phyloP scores from a whole-genome alignment of 1,140 invertebrate genomes.

The Tachypleus tridentatus region DNA sequence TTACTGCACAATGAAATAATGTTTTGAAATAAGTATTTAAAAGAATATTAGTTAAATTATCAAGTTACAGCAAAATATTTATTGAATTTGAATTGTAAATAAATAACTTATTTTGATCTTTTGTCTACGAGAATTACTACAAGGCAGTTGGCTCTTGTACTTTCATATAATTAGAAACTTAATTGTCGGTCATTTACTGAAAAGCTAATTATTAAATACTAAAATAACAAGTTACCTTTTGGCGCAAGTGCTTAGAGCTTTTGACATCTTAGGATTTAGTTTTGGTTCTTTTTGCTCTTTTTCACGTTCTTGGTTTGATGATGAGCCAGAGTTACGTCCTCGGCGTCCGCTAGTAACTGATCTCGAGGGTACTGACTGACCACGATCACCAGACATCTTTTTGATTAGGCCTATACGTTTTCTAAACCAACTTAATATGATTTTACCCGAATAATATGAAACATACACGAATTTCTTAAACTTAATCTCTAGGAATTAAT shows the following conservation, averaged over 20 bases:
- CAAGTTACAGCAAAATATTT: no score
- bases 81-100: no score
- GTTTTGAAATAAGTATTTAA: no score
- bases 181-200: no score
- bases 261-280: constrained; percentile 86
- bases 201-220: no score
- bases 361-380: neutral
- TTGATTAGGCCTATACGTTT: neutral
- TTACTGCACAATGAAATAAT: no score
- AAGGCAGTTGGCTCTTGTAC: no score
- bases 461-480: neutral
- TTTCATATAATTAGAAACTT: no score
- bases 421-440: no score
- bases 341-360: neutral
- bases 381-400: neutral
- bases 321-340: neutral
- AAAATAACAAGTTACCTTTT: constrained; percentile 46
- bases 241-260: constrained; percentile 79
- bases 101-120: no score
- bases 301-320: constrained; percentile 12
- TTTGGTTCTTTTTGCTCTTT: constrained; percentile 54
- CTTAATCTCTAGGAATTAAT: neutral
- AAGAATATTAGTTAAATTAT: no score
- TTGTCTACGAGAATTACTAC: no score
- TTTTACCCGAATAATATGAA: neutral